Conservation (phyloP, 2,888 invertebrate genomes). For the Hirtodrosophila duncani region DNA sequence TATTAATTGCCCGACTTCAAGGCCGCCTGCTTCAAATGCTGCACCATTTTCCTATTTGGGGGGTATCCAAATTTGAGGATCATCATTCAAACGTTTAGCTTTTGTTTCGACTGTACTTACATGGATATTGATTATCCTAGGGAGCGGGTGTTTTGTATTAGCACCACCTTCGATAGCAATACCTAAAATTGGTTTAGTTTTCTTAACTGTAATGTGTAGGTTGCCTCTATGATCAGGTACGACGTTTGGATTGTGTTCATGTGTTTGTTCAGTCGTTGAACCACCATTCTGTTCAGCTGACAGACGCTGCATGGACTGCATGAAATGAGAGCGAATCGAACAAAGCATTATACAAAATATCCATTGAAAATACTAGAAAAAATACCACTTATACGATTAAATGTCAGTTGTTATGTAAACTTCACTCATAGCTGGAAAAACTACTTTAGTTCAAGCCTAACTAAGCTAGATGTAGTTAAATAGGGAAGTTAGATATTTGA, state of each 20-base stretch:
- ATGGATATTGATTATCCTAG: conserved; percentile 97
- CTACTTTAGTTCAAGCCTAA: too few relatives aligned
- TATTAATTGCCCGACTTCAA: conserved; percentile 96
- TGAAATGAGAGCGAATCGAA: conserved; percentile 36
- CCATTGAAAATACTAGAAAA: background rate
- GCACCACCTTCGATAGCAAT: conserved; percentile 98
- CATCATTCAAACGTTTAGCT: too few relatives aligned
- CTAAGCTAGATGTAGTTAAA: too few relatives aligned
- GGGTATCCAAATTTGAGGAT: background rate
- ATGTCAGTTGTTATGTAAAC: too few relatives aligned
- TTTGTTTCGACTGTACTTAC: conserved; percentile 80
- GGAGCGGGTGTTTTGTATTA: conserved; percentile 95
- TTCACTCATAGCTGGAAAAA: too few relatives aligned
- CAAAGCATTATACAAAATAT: conserved; percentile 12
- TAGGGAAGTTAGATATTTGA: too few relatives aligned
- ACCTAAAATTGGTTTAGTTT: conserved; percentile 95
- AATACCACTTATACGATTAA: too few relatives aligned
- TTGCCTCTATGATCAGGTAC: conserved; percentile 92
- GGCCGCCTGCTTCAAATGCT: conserved; percentile 93
- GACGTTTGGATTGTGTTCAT: conserved; percentile 82
- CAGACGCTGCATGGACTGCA: conserved; percentile 87
- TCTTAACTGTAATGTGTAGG: conserved; percentile 92
- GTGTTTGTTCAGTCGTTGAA: conserved; percentile 79
- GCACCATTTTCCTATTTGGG: conserved; percentile 92
- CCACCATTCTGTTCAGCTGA: conserved; percentile 81